Percentiles rank a stretch among this genome's conserved stretches.
Conservation (phyloP, 64 coral and sea anemone genomes). For the Pocillopora verrucosa region DNA sequence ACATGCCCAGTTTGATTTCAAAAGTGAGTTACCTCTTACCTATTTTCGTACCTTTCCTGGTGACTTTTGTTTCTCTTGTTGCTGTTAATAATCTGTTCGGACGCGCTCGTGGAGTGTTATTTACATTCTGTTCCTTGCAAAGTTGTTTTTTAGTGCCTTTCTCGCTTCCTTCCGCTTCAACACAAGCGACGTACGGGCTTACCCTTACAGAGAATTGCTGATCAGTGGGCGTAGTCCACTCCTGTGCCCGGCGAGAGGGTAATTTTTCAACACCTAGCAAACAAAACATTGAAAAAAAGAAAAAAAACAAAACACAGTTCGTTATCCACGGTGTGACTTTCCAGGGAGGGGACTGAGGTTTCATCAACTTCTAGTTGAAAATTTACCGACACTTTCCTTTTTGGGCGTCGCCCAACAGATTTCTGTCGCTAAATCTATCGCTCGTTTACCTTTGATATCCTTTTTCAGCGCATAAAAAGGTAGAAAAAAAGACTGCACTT, state of each 20-base stretch:
- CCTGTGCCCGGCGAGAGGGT: conserved; percentile 31
- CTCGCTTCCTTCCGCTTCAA: conserved; percentile 63
- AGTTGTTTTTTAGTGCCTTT: not conserved
- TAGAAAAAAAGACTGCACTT: too few species aligned
- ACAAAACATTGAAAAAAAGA: not conserved
- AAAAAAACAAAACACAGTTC: too few species aligned
- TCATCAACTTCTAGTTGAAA: too few species aligned
- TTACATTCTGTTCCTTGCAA: not conserved
- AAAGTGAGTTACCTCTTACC: not conserved
- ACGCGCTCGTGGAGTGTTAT: not conserved
- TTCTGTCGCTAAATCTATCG: too few species aligned
- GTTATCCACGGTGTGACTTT: too few species aligned
- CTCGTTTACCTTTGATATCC: too few species aligned
- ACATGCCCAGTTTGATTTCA: too few species aligned
- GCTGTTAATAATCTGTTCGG: not conserved
- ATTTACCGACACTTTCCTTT: too few species aligned
- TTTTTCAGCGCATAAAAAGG: too few species aligned
- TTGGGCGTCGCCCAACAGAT: too few species aligned
- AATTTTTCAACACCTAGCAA: conserved; percentile 1
- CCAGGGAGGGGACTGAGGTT: too few species aligned
- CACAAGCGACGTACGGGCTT: conserved; percentile 74
- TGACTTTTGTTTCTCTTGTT: not conserved
- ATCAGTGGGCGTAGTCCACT: conserved; percentile 65
- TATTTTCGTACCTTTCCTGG: not conserved
- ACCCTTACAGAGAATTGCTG: conserved; percentile 63